Evolutionary conservation across 2,113 vertebrate genomes (phyloP), one percentile per base, ranked within the genome.

Genomic region (Clupea harengus): DNA sequence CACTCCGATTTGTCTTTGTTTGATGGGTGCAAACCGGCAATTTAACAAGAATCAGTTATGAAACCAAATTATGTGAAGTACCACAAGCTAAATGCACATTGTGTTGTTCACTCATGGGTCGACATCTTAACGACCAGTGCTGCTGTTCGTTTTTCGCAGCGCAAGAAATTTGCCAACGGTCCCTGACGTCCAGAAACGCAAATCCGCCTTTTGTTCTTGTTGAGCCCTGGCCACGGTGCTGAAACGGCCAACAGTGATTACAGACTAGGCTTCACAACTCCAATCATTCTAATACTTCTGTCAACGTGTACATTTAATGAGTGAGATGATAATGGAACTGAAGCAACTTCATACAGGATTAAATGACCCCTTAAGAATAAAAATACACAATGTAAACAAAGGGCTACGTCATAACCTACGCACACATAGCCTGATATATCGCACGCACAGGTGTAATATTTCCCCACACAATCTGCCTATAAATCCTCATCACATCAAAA

Each of bases 131-230:
- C 20, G 6, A 49, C 57, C 25, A 57, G 15, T 81, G 44, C 45
- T 83, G 60, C 45, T 64, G n/a, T 89, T 91, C 91, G 90, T 90
- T 92, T 92, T 90, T 86, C 0, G 0, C 8, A 13, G 0, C 4
- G 22, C 1, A 18, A 0, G 0, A 2, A 88, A 91, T 46, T 81
- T 10, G 60, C 25, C 82, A 90, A 92, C 89, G 85, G 86, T 93
- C 92, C 93, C 95, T 93, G 91, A 94, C 90, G 92, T 92, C 72
- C 92, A 92, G 91, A 60, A 89, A 91, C 54, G 90, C 91, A 94
- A 95, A 94, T 95, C 94, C 92, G 92, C 93, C 94, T 95, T 95
- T 95, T 95, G 95, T 95, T 95, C 94, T 95, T 88, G 85, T 85
- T 88, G 91, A 84, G 93, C 92, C 90, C 95, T 95, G 93, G 82